Evolutionary conservation across 1,140 invertebrate genomes (phyloP), one percentile per base, ranked within the genome.

Genomic region (Macrobrachium nipponense): DNA sequence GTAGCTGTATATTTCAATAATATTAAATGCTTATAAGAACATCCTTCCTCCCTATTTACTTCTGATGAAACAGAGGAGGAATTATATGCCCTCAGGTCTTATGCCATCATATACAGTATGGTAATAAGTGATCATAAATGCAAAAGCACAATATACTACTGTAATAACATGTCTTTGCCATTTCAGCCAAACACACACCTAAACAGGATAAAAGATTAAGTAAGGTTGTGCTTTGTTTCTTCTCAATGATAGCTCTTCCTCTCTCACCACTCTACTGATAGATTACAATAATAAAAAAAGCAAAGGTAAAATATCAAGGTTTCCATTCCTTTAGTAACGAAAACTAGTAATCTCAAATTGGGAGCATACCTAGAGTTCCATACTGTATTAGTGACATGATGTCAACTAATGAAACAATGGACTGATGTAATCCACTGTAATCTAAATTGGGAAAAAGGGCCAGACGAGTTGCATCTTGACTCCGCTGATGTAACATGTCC

Each of bases 381-480:
- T 94, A 94, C 90, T 96, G 96, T 87, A 98, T 94, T 73, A 95
- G 93, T 60, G 96, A 94, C 62, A 96, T 95, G 36, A 96, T 95
- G 91, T 98, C 97, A 87, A 95, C 92, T 78, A 96, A 91, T 90
- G 97, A 95, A 72, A 95, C 95, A 62, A 97, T 92, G 15, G 95
- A 96, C 90, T 95, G 96, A 91, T 97, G 98, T 70, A 99, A 93
- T 61, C 96, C 96, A 91, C 96, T 96, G 91, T 99, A 99, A 92
- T 99, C 98, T 85, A 99, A 93, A 92, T 95, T 98, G 10, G 98
- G 98, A 92, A 98, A 99, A 17, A 98, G 93, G 58, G 95, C 94
- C 93, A 98, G 95, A 73, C 97, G 93, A 76, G 95, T 94, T 73
- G 94, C 92, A 92, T 99, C 97, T 90, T 96, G 95, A 90, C 96